Evolutionary conservation across 1,140 invertebrate genomes (phyloP), one percentile per base, ranked within the genome.

Genomic region (Octopus bimaculoides): DNA sequence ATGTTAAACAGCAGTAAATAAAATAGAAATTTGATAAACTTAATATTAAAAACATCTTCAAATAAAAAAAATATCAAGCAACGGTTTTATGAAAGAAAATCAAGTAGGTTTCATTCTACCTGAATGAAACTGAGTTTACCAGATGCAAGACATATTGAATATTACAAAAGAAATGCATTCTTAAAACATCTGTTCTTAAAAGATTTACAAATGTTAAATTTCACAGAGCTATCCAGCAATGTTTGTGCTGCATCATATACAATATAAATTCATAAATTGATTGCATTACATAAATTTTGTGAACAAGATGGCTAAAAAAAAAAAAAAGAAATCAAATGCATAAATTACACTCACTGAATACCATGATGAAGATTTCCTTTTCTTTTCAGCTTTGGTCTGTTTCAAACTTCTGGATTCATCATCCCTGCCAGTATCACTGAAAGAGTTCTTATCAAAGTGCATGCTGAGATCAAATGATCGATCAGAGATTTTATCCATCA

Each of bases 281-380:
- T 41, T 41, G 26, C 26, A 41, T 41, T 41, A 41, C 1, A 41
- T 41, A 41, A 41, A 41, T 41, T 41, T 41, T 41, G 26, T 41
- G 26, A 41, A 41, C 26, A 41, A 41, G 26, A 41, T 41, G 26
- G 26, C 26, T 41, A 41, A 41, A 41, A 41, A 41, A 41, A 41
- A 20, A 4, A 71, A 71, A 9, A 71, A 75, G 52, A 52, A 75
- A 8, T 14, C 20, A 75, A 53, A 41, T 17, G 75, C 20, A 53
- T 4, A 61, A 17, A 71, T 52, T 41, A 75, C 55, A 86, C 88
- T 87, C 82, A 89, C 88, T 80, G 86, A 88, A 82, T 90, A 90
- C 89, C 89, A 90, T 4, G 87, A 86, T 8, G 85, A 82, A 10
- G 85, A 82, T 77, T 88, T 86, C 81, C 82, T 85, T 79, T 89